Conservation (phyloP, 2,888 invertebrate species). For the Epinotia bilunana region DNA sequence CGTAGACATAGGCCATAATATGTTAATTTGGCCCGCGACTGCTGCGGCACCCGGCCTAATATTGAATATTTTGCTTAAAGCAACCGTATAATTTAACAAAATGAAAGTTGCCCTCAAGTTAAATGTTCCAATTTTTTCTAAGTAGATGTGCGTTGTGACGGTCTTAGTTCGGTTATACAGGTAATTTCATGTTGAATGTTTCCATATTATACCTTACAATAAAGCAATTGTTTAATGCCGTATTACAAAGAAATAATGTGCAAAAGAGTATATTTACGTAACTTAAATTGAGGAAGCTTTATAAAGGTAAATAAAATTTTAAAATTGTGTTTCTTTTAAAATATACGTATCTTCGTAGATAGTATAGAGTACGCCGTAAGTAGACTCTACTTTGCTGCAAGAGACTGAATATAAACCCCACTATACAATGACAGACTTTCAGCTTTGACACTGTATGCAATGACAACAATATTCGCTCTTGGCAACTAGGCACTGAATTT, state of each 20-base stretch:
- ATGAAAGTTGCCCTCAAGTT: slow-evolving; percentile 57
- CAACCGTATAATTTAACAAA: slow-evolving; percentile 67
- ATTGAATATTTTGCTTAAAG: slow-evolving; percentile 70
- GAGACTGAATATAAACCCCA: neutral
- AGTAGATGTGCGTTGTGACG: neutral
- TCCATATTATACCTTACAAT: too few species aligned
- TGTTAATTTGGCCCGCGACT: slow-evolving; percentile 68
- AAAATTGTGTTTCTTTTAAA: neutral
- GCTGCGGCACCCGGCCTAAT: slow-evolving; percentile 62
- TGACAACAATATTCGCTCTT: neutral
- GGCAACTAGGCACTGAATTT: neutral
- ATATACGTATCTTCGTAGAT: neutral
- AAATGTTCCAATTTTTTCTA: slow-evolving; percentile 31
- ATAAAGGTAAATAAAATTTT: neutral
- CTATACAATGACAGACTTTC: neutral
- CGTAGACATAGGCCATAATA: slow-evolving; percentile 65
- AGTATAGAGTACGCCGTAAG: too few species aligned
- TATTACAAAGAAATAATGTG: too few species aligned
- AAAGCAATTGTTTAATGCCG: too few species aligned
- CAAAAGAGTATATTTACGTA: too few species aligned
- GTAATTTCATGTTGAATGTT: neutral
- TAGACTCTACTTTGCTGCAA: neutral
- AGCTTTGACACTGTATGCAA: neutral
- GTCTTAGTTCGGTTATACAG: neutral
- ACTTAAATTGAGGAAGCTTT: neutral